phyloP scores from a whole-genome alignment of 2,888 invertebrate species.

The Marasmarcha lunaedactyla region DNA sequence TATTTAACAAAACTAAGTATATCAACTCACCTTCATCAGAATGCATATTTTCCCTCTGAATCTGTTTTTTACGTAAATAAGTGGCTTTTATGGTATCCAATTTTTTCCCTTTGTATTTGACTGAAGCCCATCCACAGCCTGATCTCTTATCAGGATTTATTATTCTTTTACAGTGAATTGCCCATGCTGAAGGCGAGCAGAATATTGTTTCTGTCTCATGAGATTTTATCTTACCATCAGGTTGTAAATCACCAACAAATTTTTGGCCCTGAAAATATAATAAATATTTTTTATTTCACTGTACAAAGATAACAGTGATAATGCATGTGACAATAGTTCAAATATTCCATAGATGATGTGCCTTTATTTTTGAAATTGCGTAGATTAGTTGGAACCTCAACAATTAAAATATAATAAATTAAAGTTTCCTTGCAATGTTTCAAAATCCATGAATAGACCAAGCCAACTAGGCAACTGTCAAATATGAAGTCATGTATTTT shows the following conservation, averaged over 20 bases:
- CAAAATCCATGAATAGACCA: too few species aligned
- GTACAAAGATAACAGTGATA: neutral
- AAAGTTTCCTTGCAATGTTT: too few species aligned
- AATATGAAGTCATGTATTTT: too few species aligned
- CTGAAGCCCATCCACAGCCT: slow-evolving; percentile 94
- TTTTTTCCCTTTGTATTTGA: slow-evolving; percentile 88
- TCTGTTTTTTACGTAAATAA: slow-evolving; percentile 80
- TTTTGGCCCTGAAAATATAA: slow-evolving; percentile 78
- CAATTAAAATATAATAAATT: too few species aligned
- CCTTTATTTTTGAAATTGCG: too few species aligned
- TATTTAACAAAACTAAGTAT: too few species aligned
- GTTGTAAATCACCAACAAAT: slow-evolving; percentile 87
- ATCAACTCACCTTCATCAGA: slow-evolving; percentile 32
- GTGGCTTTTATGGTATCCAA: slow-evolving; percentile 89
- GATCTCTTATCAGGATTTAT: slow-evolving; percentile 93
- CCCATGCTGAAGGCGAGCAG: slow-evolving; percentile 93
- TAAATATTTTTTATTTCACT: slow-evolving; percentile 3
- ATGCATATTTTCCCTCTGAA: slow-evolving; percentile 69
- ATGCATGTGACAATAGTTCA: too few species aligned
- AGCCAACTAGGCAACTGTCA: too few species aligned
- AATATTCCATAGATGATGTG: too few species aligned
- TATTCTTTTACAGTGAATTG: slow-evolving; percentile 90
- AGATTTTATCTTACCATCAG: slow-evolving; percentile 89
- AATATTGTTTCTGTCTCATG: slow-evolving; percentile 90
- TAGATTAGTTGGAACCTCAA: too few species aligned